Evolutionary conservation across 2,888 invertebrate genomes (phyloP).

Genomic region (Physocephala rufipes): DNA sequence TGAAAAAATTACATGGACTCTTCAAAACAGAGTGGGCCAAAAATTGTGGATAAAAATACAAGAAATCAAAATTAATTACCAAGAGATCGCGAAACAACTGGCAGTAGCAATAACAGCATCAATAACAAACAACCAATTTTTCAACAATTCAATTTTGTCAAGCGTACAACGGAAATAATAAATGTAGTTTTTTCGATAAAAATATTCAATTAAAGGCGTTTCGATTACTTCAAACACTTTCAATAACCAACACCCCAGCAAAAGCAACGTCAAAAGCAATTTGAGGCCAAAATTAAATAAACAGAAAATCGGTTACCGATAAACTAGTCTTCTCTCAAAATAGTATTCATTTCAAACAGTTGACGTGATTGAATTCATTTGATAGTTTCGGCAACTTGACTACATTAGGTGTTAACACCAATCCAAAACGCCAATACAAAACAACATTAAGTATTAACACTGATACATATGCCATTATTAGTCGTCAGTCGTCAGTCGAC

Average conservation of each 20-base stretch:
- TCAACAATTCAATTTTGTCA: neutral
- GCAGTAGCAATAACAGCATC: conserved; percentile 8
- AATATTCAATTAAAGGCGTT: neutral
- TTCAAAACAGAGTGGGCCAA: conserved; percentile 3
- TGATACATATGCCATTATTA: too few species aligned
- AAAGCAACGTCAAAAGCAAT: neutral
- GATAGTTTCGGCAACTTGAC: conserved; percentile 22
- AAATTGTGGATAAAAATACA: neutral
- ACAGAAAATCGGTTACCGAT: conserved; percentile 9
- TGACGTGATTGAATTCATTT: conserved; percentile 24
- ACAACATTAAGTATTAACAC: too few species aligned
- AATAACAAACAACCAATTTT: neutral
- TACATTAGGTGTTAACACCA: neutral
- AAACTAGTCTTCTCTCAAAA: neutral
- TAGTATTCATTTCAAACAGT: conserved; percentile 7
- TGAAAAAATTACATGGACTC: conserved; percentile 25
- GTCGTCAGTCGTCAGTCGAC: too few species aligned
- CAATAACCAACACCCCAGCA: neutral
- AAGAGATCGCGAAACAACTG: neutral
- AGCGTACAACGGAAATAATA: neutral
- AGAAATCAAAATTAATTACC: conserved; percentile 21
- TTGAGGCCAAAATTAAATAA: too few species aligned
- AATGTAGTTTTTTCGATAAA: neutral
- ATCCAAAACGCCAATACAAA: too few species aligned
- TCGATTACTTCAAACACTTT: neutral